Percentiles rank a stretch among this genome's conserved stretches.
These are phyloP conservation scores for Dendrocincla tyrannina DNA, from an alignment of 2,797 vertebrate genomes.

Conservation along the genomic window DNA sequence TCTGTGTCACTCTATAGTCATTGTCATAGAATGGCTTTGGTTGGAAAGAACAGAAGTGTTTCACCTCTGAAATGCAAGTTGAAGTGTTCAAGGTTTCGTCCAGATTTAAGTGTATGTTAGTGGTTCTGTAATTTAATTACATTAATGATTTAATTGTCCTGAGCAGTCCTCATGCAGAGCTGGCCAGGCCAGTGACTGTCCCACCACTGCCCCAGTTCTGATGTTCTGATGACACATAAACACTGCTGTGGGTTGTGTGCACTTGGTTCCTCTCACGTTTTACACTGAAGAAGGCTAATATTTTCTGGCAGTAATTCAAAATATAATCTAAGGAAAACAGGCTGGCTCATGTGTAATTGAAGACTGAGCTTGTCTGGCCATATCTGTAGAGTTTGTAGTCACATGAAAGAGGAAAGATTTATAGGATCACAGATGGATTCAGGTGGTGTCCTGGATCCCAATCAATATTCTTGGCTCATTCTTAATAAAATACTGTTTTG, in stretches of 20 bases:
- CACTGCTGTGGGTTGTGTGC: neutral
- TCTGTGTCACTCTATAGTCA: neutral
- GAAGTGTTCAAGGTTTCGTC: neutral
- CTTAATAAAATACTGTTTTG: neutral
- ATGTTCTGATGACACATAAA: neutral
- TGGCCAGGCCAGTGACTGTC: neutral
- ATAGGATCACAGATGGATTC: neutral
- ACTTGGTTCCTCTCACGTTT: neutral
- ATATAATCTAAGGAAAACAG: neutral
- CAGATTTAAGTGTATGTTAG: neutral
- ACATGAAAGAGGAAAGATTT: neutral
- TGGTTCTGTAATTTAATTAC: neutral
- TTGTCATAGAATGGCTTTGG: neutral
- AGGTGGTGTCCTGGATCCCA: neutral
- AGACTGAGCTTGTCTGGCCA: neutral
- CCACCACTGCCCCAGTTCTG: neutral
- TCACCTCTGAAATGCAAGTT: neutral
- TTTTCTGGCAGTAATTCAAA: neutral
- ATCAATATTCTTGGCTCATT: neutral
- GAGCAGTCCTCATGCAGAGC: neutral
- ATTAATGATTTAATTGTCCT: neutral
- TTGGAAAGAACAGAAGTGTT: neutral
- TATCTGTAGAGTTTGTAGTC: neutral
- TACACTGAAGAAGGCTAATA: neutral
- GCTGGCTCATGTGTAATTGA: neutral